Conservation (phyloP, 1,140 invertebrate species). For the Microplitis mediator region DNA sequence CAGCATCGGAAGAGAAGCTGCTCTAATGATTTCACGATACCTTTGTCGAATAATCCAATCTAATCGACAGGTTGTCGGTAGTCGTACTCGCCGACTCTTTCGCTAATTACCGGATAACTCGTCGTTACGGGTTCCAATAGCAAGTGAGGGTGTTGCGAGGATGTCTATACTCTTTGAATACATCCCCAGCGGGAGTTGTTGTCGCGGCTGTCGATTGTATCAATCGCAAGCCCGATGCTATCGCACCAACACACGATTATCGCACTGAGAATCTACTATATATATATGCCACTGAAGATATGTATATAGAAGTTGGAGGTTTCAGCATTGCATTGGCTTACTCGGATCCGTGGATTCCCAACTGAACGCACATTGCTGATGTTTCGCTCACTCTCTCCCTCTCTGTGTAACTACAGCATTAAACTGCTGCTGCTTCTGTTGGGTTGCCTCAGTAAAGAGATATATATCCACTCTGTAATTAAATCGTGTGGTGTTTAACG, state of each 20-base stretch:
- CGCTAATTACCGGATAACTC: conserved; percentile 46
- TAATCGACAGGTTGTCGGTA: conserved; percentile 25
- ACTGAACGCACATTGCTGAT: no score
- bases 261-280: conserved; percentile 15
- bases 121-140: conserved; percentile 6
- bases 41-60: conserved; percentile 31
- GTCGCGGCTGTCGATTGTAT: conserved; percentile 43
- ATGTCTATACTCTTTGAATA: conserved; percentile 20
- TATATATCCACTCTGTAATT: conserved; percentile 37
- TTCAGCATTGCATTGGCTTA: not conserved
- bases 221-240: conserved; percentile 25
- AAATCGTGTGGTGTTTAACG: conserved; percentile 40
- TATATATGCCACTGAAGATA: not conserved
- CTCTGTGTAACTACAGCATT: no score
- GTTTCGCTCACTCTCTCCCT: no score
- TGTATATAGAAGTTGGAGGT: not conserved
- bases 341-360: not conserved
- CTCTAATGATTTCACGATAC: conserved; percentile 25
- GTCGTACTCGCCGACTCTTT: conserved; percentile 28
- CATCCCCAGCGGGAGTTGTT: conserved; percentile 19
- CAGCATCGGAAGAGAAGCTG: conserved; percentile 1
- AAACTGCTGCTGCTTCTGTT: not conserved
- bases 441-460: conserved; percentile 4
- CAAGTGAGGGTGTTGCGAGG: conserved; percentile 28
- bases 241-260: conserved; percentile 18